Evolutionary conservation across 2,797 vertebrate genomes (phyloP), one percentile per base, ranked within the genome.

Genomic region (Hypotaenidia okinawae): DNA sequence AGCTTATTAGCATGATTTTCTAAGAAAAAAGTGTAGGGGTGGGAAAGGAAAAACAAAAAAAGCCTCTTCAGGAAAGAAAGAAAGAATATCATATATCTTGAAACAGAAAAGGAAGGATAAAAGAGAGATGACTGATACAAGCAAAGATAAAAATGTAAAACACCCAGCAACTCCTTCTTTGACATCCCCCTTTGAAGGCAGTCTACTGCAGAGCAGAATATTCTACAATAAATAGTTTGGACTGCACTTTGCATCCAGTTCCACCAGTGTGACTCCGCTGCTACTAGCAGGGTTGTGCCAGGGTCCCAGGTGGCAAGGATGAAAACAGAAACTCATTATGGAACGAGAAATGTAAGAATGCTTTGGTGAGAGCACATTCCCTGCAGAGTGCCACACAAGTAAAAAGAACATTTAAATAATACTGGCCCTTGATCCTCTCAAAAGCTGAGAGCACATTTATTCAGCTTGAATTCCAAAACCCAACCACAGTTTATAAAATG

Each of bases 251-350:
- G 12, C 49, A 90, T 85, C 81, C 93, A 91, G 63, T 72, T 96
- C 30, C 30, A 83, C 33, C n/a, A 62, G 41, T 63, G 61, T 57
- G 67, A 84, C 51, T 87, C 54, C 33, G 32, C 41, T 69, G 68
- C 55, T 88, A 80, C 84, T 64, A 68, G 80, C 9, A 85, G 84
- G 81, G 66, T 25, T 67, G 16, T 54, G 64, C 58, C 73, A 93
- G 35, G 15, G 83, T 94, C 91, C 80, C 93, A 85, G 75, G 84
- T 74, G 94, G 78, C 84, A 80, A 74, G 78, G 89, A 83, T 96
- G 90, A 74, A 95, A 92, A 94, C 95, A 95, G 86, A 96, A 80
- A 77, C 81, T 89, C 96, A 83, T 96, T 95, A 96, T 55, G 82
- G 92, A 95, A 87, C 67, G 84, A 77, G 93, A 96, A 93, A 93